Percentiles rank a stretch among this genome's conserved stretches.
Conservation (phyloP, 2,797 vertebrate species). For the Alfaro cultratus region DNA sequence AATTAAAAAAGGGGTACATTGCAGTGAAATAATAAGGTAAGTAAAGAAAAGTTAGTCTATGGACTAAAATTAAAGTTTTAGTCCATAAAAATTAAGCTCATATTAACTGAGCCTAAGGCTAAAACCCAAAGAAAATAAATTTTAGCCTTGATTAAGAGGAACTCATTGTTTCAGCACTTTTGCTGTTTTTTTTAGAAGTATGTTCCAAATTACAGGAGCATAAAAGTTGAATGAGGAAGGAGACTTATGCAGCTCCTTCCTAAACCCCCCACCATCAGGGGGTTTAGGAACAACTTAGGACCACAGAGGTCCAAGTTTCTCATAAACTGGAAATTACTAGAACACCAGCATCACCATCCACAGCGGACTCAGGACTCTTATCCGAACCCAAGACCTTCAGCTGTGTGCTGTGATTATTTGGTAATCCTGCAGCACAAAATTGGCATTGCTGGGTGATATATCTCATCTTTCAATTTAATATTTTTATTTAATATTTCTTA, state of each 20-base stretch:
- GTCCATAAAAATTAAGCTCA: not conserved
- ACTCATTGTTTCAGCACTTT: not conserved
- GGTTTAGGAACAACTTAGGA: not conserved
- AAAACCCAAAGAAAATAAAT: not conserved
- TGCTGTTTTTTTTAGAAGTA: not conserved
- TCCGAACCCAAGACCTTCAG: not conserved
- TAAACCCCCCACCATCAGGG: not conserved
- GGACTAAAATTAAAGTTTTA: not conserved
- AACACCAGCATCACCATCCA: not conserved
- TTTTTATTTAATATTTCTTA: no score
- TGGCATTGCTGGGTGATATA: no score
- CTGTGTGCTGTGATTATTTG: not conserved
- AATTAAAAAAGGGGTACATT: not conserved
- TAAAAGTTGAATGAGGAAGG: not conserved
- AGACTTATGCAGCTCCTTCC: not conserved
- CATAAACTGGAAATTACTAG: not conserved
- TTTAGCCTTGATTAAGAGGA: not conserved
- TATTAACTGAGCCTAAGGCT: not conserved
- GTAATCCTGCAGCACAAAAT: no score
- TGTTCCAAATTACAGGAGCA: not conserved
- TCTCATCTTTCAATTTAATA: no score
- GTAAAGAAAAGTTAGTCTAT: not conserved
- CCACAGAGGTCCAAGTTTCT: not conserved
- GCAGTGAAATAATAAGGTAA: not conserved
- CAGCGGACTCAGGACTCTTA: not conserved